Conservation (phyloP, 2,888 invertebrate genomes). For the Lepidochitona cinerea region DNA sequence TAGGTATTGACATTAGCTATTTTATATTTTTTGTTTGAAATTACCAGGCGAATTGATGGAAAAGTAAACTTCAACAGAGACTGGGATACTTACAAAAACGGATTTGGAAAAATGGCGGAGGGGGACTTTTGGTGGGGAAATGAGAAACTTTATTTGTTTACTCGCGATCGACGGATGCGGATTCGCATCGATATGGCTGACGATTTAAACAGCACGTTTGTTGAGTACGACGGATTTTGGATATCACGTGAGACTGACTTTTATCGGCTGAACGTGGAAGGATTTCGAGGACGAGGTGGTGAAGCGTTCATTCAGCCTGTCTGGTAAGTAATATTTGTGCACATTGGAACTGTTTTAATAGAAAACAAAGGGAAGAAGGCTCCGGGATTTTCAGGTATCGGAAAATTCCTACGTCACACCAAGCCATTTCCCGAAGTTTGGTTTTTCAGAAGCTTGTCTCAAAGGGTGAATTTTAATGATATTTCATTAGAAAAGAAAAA, state of each 20-base stretch:
- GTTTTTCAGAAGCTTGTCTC: too few species aligned
- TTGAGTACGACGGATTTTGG: not conserved
- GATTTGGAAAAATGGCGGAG: not conserved
- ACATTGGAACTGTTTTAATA: not conserved
- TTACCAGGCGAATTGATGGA: not conserved
- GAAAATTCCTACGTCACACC: too few species aligned
- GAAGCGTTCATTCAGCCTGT: not conserved
- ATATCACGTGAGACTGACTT: not conserved
- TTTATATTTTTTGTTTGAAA: too few species aligned
- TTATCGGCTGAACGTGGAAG: not conserved
- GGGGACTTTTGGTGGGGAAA: slow-evolving; percentile 3
- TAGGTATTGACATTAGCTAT: too few species aligned
- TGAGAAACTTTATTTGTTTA: not conserved
- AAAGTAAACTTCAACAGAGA: not conserved
- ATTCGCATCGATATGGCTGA: not conserved
- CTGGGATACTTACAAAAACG: not conserved
- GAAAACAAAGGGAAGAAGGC: too few species aligned
- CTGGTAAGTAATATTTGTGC: not conserved
- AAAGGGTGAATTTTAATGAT: too few species aligned
- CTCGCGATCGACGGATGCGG: not conserved
- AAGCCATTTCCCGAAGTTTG: too few species aligned
- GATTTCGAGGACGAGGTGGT: not conserved
- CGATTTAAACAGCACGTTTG: not conserved
- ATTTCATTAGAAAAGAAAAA: too few species aligned
- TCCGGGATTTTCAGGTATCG: too few species aligned